Base-by-base conservation (phyloP, 1,140 invertebrate species). In the Drosophila ananassae region DNA sequence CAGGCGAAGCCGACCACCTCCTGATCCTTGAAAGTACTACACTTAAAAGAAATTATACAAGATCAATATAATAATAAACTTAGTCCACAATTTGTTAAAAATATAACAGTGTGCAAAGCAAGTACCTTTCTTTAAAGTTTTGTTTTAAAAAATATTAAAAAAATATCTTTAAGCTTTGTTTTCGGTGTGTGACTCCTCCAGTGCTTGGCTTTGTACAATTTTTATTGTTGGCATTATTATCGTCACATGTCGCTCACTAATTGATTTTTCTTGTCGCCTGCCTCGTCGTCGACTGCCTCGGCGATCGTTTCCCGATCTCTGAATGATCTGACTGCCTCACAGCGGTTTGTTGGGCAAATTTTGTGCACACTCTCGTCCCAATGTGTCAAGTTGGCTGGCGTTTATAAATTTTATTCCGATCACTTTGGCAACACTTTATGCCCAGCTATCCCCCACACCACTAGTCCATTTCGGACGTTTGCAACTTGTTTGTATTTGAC, bases 231-330 rank as follows among this genome's bases (percentile, higher is more conserved):
- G 80, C 79, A 85, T 79, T 89, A 91, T 91, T 91, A 90, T 91
- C 90, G 90, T 90, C 90, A 91, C 56, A 91, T 80, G 90, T 91
- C 90, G 83, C 77, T 91, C 90, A 79, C 90, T 91, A 91, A 91
- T 91, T 91, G 90, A 91, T 91, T 91, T 91, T 91, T 89, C 90
- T 87, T 91, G 90, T 91, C 89, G 90, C 81, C 81, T 90, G 89
- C 81, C 80, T 79, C 73, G 79, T 60, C 57, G 25, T 28, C 25
- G 25, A 28, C 25, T 28, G 25, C 25, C 25, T 28, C 25, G 25
- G 4, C 60, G 75, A 76, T 80, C 77, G 72, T 44, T 37, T 59
- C 32, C 52, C 52, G 78, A 79, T 83, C 83, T 73, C 83, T 83
- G 82, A 89, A 77, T 89, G 83, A 82, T 82, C 41, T 44, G 41